Evolutionary conservation across 2,888 invertebrate genomes (phyloP).

Genomic region (Hofmannophila pseudospretella): DNA sequence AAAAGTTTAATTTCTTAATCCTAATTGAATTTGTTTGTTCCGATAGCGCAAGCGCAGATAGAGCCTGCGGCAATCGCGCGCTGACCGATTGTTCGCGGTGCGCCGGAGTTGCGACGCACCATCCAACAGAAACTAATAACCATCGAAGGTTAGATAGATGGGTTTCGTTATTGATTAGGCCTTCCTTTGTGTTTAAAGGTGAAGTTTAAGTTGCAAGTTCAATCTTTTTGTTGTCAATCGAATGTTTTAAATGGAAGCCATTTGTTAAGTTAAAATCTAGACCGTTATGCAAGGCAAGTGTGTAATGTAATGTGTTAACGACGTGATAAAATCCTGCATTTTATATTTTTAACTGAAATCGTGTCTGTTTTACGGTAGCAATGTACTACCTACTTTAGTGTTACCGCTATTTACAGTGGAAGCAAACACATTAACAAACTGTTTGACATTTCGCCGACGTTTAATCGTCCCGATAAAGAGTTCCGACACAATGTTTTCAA

Average conservation of each 20-base stretch:
- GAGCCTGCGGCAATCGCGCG: conserved; percentile 29
- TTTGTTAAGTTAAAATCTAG: background rate
- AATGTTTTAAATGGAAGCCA: background rate
- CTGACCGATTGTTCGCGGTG: conserved; percentile 47
- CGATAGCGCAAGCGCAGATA: conserved; percentile 57
- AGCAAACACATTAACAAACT: conserved; percentile 16
- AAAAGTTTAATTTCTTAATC: conserved; percentile 69
- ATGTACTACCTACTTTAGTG: conserved; percentile 6
- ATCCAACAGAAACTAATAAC: conserved; percentile 32
- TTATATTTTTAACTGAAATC: background rate
- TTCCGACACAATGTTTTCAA: conserved; percentile 22
- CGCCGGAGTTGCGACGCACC: conserved; percentile 16
- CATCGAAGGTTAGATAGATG: conserved; percentile 49
- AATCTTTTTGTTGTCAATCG: conserved; percentile 1
- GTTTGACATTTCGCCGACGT: conserved; percentile 23
- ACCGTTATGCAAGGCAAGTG: background rate
- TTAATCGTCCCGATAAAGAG: conserved; percentile 31
- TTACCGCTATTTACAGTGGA: conserved; percentile 13
- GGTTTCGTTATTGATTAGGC: conserved; percentile 42
- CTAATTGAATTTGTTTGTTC: conserved; percentile 76
- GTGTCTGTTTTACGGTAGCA: conserved; percentile 10
- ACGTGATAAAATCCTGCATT: background rate
- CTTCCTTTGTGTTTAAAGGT: conserved; percentile 44
- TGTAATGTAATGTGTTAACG: background rate
- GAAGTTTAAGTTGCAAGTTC: conserved; percentile 25